These are phyloP conservation scores for Magallana ariakensis DNA, from an alignment of 1,140 invertebrate genomes.

Conservation along the genomic window DNA sequence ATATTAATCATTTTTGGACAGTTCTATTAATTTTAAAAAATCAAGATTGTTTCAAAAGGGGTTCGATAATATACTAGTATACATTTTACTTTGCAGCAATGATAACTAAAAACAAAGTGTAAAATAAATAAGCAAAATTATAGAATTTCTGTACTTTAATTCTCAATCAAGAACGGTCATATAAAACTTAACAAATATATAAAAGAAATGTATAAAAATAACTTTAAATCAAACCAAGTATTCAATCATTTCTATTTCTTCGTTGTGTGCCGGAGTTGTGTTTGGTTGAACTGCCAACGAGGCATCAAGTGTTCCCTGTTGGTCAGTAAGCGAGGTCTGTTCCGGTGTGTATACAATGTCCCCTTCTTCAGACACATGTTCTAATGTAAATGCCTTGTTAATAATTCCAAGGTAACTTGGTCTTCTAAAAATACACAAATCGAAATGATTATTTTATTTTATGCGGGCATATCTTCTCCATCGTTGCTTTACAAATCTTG, in stretches of 20 bases:
- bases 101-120: too few species aligned
- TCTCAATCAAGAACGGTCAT: neutral
- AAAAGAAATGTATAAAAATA: neutral
- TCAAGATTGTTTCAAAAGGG: too few species aligned
- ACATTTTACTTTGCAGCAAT: too few species aligned
- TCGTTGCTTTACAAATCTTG: too few species aligned
- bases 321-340: neutral
- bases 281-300: neutral
- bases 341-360: conserved; percentile 37
- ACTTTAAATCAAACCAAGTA: neutral
- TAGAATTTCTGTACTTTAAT: neutral
- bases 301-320: neutral
- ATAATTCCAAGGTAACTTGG: neutral
- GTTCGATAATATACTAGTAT: too few species aligned
- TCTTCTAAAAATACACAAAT: conserved; percentile 6
- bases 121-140: too few species aligned
- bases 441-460: neutral
- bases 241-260: conserved; percentile 27
- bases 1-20: too few species aligned
- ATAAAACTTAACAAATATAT: neutral
- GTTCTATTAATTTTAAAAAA: too few species aligned
- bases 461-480: too few species aligned
- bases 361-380: conserved; percentile 47
- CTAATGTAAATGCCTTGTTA: conserved; percentile 42
- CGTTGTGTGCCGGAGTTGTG: neutral